Conservation (phyloP, 2,888 invertebrate genomes). For the Perithous albicinctus region DNA sequence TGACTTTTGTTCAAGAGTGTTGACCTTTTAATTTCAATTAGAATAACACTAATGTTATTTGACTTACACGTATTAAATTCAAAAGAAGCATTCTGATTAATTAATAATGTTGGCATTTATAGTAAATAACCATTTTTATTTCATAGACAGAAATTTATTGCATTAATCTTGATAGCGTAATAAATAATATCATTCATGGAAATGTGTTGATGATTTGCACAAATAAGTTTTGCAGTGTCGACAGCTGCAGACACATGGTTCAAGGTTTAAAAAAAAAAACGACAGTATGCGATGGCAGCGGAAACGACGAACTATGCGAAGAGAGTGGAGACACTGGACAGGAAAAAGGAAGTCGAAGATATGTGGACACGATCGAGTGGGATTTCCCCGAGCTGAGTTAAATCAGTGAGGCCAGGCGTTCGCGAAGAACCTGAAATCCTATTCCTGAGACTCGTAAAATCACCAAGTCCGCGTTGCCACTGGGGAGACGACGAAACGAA, state of each 20-base stretch:
- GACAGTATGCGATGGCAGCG: not conserved
- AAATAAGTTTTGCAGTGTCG: conserved; percentile 64
- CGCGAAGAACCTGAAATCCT: not conserved
- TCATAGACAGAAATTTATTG: not conserved
- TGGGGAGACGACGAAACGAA: conserved; percentile 6
- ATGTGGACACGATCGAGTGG: conserved; percentile 1
- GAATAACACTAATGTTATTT: not conserved
- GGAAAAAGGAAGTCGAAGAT: conserved; percentile 18
- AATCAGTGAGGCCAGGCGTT: not conserved
- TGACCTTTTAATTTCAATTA: not conserved
- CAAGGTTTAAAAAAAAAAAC: conserved; percentile 24
- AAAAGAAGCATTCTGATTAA: not conserved
- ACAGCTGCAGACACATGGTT: conserved; percentile 68
- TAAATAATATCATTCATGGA: conserved; percentile 61
- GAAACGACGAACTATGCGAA: not conserved
- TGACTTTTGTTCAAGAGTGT: conserved; percentile 7
- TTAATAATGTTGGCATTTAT: no score
- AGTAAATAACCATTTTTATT: not conserved
- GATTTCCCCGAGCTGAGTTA: conserved; percentile 18
- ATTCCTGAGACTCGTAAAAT: not conserved
- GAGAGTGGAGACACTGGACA: not conserved
- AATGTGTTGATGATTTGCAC: conserved; percentile 70
- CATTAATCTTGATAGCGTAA: conserved; percentile 2
- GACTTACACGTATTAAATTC: not conserved
- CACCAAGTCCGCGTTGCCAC: not conserved